phyloP scores from a whole-genome alignment of 2,113 vertebrate genomes.

The Rhagologus leucostigma region DNA sequence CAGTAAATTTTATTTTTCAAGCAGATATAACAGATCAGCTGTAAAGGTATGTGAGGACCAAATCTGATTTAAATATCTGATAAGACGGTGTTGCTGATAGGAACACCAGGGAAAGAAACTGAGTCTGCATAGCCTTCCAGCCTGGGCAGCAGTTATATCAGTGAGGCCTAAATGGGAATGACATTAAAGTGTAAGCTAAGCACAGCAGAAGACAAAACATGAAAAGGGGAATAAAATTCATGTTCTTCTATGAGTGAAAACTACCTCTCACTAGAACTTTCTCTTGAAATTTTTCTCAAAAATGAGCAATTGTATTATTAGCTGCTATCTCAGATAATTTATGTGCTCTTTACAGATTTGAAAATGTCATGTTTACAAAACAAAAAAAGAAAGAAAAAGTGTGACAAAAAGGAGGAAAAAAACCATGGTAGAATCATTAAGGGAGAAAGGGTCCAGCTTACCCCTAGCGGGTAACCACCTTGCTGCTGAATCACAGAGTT shows the following conservation, averaged over 20 bases:
- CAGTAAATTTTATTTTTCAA: neutral
- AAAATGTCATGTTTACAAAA: neutral
- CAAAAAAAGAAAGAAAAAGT: neutral
- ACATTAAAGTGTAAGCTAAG: neutral
- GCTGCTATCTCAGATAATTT: neutral
- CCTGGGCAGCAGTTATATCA: neutral
- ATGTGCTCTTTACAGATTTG: neutral
- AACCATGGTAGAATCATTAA: accelerated
- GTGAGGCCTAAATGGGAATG: neutral
- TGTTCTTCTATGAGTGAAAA: neutral
- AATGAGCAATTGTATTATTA: neutral
- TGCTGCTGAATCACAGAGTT: neutral
- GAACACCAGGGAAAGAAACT: neutral
- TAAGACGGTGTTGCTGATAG: neutral
- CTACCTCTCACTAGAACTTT: neutral
- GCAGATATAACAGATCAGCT: neutral
- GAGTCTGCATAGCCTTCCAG: neutral
- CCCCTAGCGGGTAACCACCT: neutral
- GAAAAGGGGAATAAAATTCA: neutral
- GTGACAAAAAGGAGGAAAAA: neutral
- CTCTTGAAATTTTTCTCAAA: neutral
- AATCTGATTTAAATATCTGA: neutral
- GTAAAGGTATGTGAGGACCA: neutral
- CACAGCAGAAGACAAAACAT: neutral
- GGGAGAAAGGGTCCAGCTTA: neutral